phyloP scores from a whole-genome alignment of 1,140 invertebrate genomes.

The Apis dorsata region DNA sequence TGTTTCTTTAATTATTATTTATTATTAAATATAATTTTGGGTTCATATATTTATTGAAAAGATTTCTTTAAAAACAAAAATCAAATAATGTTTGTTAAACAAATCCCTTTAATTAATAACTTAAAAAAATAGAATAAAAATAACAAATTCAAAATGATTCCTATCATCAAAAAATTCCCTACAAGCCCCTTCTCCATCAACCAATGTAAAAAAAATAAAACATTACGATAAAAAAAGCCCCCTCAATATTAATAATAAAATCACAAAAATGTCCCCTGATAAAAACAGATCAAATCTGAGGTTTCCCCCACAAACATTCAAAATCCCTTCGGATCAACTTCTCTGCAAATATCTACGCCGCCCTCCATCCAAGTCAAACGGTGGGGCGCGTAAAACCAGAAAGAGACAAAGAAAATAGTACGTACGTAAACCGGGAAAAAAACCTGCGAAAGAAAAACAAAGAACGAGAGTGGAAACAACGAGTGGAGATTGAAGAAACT shows the following conservation, averaged over 20 bases:
- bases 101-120: too few species aligned
- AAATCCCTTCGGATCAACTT: background rate
- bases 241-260: too few species aligned
- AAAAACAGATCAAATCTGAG: background rate
- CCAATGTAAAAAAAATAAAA: background rate
- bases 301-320: background rate
- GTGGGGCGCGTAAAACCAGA: background rate
- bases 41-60: too few species aligned
- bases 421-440: background rate
- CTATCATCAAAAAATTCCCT: too few species aligned
- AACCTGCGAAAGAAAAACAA: conserved; percentile 9
- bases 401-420: background rate
- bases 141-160: too few species aligned
- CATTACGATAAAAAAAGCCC: too few species aligned
- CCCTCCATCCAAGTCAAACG: background rate
- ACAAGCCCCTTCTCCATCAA: background rate
- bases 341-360: background rate
- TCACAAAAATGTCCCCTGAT: background rate
- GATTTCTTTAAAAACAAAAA: too few species aligned
- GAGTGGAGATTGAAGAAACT: conserved; percentile 20
- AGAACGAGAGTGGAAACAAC: background rate
- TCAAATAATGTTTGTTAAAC: too few species aligned
- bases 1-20: too few species aligned
- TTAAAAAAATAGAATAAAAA: too few species aligned
- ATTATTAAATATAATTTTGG: too few species aligned